Evolutionary conservation across 2,888 invertebrate species (phyloP).

Genomic region (Penaeus monodon): DNA sequence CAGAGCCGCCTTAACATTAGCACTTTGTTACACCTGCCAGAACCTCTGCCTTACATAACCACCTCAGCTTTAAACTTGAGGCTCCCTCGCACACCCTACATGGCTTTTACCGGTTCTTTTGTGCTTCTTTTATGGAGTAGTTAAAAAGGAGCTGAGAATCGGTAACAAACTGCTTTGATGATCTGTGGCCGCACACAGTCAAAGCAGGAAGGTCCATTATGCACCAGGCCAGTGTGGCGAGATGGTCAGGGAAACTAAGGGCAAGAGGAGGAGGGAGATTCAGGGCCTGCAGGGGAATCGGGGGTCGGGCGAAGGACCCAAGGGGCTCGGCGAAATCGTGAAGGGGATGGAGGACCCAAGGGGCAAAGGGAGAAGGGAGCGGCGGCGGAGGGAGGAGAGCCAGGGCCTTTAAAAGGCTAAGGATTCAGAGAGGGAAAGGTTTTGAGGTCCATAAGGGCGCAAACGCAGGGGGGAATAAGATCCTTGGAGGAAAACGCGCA

Average conservation of each 20-base stretch:
- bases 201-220: neutral
- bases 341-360: neutral
- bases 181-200: neutral
- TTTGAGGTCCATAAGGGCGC: neutral
- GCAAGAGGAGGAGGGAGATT: neutral
- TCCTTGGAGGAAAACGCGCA: too few relatives aligned
- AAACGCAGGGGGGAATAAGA: neutral
- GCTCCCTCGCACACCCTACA: neutral
- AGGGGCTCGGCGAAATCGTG: neutral
- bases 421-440: neutral
- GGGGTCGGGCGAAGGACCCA: neutral
- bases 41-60: too few relatives aligned
- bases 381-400: neutral
- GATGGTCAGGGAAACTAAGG: neutral
- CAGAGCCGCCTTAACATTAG: too few relatives aligned
- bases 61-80: slow-evolving; percentile 8
- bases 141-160: neutral
- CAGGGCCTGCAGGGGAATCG: neutral
- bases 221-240: neutral
- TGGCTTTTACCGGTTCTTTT: slow-evolving; percentile 15
- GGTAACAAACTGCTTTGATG: neutral
- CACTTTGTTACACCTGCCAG: too few relatives aligned
- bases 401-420: neutral
- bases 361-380: neutral
- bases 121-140: slow-evolving; percentile 15